These are phyloP conservation scores for Homarus americanus DNA, from an alignment of 1,140 invertebrate genomes.

Conservation along the genomic window DNA sequence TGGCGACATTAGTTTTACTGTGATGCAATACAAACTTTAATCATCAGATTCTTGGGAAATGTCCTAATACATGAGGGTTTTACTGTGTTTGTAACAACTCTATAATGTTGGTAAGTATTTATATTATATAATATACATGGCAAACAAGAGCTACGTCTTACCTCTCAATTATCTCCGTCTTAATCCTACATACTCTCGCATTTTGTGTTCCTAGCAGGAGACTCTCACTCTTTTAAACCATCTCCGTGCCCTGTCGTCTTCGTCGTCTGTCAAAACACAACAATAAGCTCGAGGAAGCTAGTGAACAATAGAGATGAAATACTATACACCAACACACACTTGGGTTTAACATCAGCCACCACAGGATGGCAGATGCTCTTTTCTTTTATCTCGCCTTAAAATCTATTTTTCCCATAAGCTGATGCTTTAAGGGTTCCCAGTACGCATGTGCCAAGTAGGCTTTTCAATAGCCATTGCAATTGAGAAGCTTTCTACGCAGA, in stretches of 20 bases:
- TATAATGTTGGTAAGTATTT: not conserved
- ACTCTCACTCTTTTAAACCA: slow-evolving; percentile 21
- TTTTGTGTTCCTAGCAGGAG: slow-evolving; percentile 28
- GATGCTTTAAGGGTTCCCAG: not conserved
- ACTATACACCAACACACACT: not conserved
- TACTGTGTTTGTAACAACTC: slow-evolving; percentile 1
- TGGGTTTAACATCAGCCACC: no score
- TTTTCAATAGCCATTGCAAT: slow-evolving; percentile 18
- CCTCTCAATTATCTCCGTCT: not conserved
- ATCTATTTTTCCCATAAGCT: slow-evolving; percentile 21
- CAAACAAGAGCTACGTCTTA: not conserved
- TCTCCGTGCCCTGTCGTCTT: slow-evolving; percentile 16
- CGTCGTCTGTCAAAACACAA: slow-evolving; percentile 42
- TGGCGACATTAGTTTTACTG: no score
- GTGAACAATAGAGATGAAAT: slow-evolving; percentile 33
- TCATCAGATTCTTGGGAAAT: not conserved
- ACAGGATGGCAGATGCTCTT: not conserved
- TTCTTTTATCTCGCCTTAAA: not conserved
- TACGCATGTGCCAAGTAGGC: slow-evolving; percentile 19
- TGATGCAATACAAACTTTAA: no score
- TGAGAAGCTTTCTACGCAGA: not conserved
- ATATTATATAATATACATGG: not conserved
- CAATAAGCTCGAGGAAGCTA: not conserved
- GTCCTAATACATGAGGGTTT: not conserved
- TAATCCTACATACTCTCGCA: slow-evolving; percentile 17